These are phyloP conservation scores for Crypturellus tataupa DNA, from an alignment of 2,797 vertebrate genomes.

Conservation along the genomic window DNA sequence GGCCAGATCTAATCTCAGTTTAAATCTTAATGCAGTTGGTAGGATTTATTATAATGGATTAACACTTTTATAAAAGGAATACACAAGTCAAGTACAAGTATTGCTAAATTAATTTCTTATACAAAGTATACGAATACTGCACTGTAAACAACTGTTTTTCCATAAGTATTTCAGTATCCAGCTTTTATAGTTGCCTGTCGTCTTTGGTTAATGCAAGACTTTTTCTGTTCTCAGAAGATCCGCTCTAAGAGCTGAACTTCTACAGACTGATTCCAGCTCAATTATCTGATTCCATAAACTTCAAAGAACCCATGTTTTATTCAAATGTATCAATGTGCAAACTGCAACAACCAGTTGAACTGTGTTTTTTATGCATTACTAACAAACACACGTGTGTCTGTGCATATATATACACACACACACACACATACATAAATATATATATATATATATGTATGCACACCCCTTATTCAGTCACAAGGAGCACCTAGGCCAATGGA, in stretches of 20 bases:
- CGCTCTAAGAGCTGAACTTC: not conserved
- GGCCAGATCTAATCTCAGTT: conserved; percentile 37
- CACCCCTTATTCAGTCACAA: not conserved
- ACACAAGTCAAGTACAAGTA: conserved; percentile 69
- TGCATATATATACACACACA: not conserved
- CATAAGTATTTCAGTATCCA: conserved; percentile 48
- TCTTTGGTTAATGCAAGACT: conserved; percentile 68
- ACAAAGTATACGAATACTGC: conserved; percentile 65
- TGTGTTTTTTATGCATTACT: not conserved
- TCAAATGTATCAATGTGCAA: not conserved
- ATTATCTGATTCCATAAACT: not conserved
- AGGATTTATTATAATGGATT: conserved; percentile 12
- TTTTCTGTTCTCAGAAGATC: conserved; percentile 28
- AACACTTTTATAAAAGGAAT: conserved; percentile 65
- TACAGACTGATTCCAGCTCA: not conserved
- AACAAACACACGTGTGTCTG: not conserved
- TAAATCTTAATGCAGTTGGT: conserved; percentile 49
- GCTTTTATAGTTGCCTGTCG: conserved; percentile 44
- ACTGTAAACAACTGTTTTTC: conserved; percentile 68
- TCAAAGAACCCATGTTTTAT: not conserved
- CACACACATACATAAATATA: fast-evolving
- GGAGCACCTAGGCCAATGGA: not conserved
- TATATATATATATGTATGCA: not conserved
- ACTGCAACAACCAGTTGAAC: not conserved
- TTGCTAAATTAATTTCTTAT: conserved; percentile 74